phyloP scores from a whole-genome alignment of 2,113 vertebrate genomes.

The Osmerus mordax region DNA sequence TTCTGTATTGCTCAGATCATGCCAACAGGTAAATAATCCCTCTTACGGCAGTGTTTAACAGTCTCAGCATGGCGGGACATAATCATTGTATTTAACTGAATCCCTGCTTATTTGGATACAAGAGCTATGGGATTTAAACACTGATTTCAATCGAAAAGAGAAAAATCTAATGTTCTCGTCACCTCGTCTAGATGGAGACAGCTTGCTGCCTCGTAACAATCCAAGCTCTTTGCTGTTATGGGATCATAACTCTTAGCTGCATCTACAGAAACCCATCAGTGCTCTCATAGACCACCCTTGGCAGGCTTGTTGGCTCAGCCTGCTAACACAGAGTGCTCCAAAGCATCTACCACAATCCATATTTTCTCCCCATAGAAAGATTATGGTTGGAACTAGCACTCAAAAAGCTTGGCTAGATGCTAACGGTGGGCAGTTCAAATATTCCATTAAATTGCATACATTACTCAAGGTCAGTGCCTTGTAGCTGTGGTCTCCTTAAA shows the following conservation, averaged over 20 bases:
- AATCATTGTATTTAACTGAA: slow-evolving; percentile 28
- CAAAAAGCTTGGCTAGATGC: slow-evolving; percentile 36
- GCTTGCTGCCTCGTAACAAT: background rate
- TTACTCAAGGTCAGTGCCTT: slow-evolving; percentile 26
- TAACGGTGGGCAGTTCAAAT: slow-evolving; percentile 31
- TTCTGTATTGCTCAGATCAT: slow-evolving; percentile 11
- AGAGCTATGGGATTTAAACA: slow-evolving; percentile 12
- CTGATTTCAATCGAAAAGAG: slow-evolving; percentile 22
- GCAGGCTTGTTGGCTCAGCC: background rate
- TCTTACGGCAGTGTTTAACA: slow-evolving; percentile 15
- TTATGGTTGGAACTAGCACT: slow-evolving; percentile 20
- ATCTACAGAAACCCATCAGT: slow-evolving; percentile 20
- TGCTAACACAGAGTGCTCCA: slow-evolving; percentile 22
- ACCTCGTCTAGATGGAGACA: background rate
- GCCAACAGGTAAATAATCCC: slow-evolving; percentile 37
- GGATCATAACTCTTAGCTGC: slow-evolving; percentile 18
- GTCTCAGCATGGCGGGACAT: slow-evolving; percentile 15
- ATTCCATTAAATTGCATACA: slow-evolving; percentile 32
- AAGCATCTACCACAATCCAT: slow-evolving; percentile 41
- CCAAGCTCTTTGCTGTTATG: slow-evolving; percentile 14
- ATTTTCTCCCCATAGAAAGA: slow-evolving; percentile 19
- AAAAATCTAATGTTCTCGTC: slow-evolving; percentile 11
- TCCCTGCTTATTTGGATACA: slow-evolving; percentile 9
- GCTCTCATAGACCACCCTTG: background rate
- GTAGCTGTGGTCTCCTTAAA: slow-evolving; percentile 12